These are phyloP conservation scores for Embidobia sp. DNA, from an alignment of 2,888 invertebrate genomes.

Conservation along the genomic window DNA sequence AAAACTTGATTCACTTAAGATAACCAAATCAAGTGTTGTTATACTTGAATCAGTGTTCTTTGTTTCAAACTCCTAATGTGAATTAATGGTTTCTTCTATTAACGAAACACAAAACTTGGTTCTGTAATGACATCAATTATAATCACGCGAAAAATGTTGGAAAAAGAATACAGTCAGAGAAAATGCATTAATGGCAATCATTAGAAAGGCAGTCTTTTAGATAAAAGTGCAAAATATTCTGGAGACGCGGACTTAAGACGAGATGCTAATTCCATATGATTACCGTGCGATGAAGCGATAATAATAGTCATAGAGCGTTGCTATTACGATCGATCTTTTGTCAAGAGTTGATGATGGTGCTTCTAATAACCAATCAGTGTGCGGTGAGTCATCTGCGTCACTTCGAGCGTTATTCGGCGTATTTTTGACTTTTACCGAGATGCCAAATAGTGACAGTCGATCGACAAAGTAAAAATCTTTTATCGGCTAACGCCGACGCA, in stretches of 20 bases:
- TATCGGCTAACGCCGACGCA: constrained; percentile 60
- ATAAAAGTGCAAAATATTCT: constrained; percentile 33
- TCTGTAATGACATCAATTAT: constrained; percentile 12
- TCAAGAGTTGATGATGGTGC: constrained; percentile 62
- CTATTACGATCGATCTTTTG: constrained; percentile 66
- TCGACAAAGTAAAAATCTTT: constrained; percentile 60
- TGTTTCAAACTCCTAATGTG: too few species aligned
- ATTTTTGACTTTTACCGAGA: constrained; percentile 55
- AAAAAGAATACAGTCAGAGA: background rate
- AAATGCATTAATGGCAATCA: constrained; percentile 26
- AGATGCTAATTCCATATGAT: constrained; percentile 66
- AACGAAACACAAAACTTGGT: too few species aligned
- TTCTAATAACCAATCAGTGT: constrained; percentile 64
- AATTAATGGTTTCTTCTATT: too few species aligned
- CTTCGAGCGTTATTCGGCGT: constrained; percentile 62
- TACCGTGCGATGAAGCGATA: constrained; percentile 64
- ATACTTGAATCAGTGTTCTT: too few species aligned
- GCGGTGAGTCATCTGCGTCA: constrained; percentile 63
- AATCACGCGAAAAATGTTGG: background rate
- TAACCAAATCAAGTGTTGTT: too few species aligned
- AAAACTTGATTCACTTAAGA: too few species aligned
- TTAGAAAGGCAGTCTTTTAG: constrained; percentile 23
- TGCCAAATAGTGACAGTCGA: constrained; percentile 60
- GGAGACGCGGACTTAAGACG: constrained; percentile 41
- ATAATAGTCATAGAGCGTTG: constrained; percentile 64